These are phyloP conservation scores for Halichondria panicea DNA, from an alignment of 37 sponge, comb jelly and placozoan species.

Conservation along the genomic window DNA sequence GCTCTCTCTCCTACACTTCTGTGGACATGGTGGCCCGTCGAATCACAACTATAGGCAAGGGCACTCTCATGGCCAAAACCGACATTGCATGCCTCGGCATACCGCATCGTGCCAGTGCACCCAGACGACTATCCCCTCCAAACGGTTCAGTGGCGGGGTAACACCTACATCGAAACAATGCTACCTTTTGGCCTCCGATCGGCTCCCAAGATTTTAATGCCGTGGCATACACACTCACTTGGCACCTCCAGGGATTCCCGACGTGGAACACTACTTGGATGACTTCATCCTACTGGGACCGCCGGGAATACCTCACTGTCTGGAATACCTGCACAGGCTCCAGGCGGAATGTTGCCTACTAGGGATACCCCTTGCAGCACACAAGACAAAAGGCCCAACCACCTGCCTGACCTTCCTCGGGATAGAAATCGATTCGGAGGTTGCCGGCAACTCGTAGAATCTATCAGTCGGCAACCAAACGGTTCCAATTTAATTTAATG, in stretches of 20 bases:
- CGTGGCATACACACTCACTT: conserved; percentile 6
- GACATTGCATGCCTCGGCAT: conserved; percentile 29
- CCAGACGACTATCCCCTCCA: background rate
- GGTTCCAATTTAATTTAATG: too few relatives aligned
- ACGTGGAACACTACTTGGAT: conserved; percentile 16
- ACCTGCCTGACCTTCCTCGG: background rate
- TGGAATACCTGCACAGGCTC: background rate
- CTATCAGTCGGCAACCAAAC: background rate
- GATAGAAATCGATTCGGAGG: background rate
- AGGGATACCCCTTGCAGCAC: background rate
- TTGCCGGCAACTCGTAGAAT: background rate
- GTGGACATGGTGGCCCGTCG: background rate
- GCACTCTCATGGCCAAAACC: conserved; percentile 14
- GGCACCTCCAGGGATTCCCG: background rate
- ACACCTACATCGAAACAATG: background rate
- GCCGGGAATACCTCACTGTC: background rate
- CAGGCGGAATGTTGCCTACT: too few relatives aligned
- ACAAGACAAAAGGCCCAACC: background rate
- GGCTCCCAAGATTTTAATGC: conserved; percentile 28
- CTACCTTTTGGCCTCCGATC: conserved; percentile 42
- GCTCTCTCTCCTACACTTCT: background rate
- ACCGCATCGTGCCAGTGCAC: conserved; percentile 24
- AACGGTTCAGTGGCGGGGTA: background rate
- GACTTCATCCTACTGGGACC: conserved; percentile 6
- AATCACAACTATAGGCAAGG: background rate